Base-by-base conservation (phyloP, 2,888 invertebrate species). In the Amiota mariae region DNA sequence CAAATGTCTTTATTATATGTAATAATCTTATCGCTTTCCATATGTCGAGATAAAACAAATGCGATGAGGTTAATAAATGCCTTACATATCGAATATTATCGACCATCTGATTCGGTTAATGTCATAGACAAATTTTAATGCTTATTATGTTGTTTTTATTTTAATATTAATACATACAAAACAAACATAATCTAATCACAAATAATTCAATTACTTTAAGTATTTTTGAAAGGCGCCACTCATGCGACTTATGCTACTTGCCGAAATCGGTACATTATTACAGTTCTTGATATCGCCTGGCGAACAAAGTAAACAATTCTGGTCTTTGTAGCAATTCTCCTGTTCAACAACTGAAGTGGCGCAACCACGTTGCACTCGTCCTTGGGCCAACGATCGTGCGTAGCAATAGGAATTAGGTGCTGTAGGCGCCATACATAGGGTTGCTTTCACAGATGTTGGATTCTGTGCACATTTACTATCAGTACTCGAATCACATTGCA, bases 381-480 rank as follows among this genome's bases (percentile, higher is more conserved):
- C 78, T 8, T 76, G 75, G 8, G 76, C 78, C 0, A 78, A 70
- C 15, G 76, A 70, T 18, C 84, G 82, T 15, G 86, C 87, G 77
- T 80, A 89, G 48, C 88, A 88, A 56, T 88, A 88, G 0, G 88
- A 85, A 68, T 88, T 88, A 12, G 82, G 76, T 1, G 88, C 84
- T 1, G 85, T 82, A 8, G 88, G 87, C 10, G 86, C 82, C 2
- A 71, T 71, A 71, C 88, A 89, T 3, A 82, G 87, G 0, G 77
- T 72, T 0, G 88, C 77, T 9, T 20, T 67, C 51, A 89, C 49
- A 3, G 72, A 46, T 0, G 61, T 56, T 1, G 85, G 80, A 59
- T 83, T 81, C 0, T 75, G 76, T 18, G 81, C 82, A 61, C 88
- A 88, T 13, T 82, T 81, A 2, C 76, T 46, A 70, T 89, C 82